phyloP scores from a whole-genome alignment of 2,797 vertebrate species.

The Darevskia nairensis region DNA sequence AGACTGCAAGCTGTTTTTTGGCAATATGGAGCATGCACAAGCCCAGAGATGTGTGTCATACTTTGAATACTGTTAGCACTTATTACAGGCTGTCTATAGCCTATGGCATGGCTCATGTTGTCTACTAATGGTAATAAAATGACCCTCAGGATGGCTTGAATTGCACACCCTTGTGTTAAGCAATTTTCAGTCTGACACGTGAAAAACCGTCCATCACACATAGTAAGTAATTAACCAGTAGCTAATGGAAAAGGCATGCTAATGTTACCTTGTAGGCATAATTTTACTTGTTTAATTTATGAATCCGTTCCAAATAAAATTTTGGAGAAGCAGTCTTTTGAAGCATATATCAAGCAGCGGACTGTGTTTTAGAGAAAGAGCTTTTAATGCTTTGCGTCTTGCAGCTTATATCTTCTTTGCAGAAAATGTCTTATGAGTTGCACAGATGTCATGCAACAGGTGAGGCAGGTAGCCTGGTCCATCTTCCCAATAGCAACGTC shows the following conservation, averaged over 20 bases:
- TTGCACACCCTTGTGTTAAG: neutral
- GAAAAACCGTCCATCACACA: conserved; percentile 12
- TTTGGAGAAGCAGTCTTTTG: conserved; percentile 52
- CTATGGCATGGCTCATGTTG: neutral
- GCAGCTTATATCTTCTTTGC: conserved; percentile 37
- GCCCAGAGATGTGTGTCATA: neutral
- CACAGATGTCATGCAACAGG: conserved; percentile 69
- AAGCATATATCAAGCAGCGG: conserved; percentile 63
- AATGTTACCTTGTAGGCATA: conserved; percentile 50
- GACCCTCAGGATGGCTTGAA: neutral
- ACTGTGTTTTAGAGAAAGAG: conserved; percentile 40
- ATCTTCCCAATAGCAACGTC: conserved; percentile 52
- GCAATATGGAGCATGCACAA: neutral
- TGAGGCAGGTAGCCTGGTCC: conserved; percentile 63
- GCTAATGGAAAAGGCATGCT: conserved; percentile 46
- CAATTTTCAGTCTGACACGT: conserved; percentile 7
- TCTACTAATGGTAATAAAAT: neutral
- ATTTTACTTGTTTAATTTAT: conserved; percentile 41
- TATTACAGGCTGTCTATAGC: neutral
- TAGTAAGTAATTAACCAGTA: conserved; percentile 13
- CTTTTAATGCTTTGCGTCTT: conserved; percentile 58
- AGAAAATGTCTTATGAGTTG: conserved; percentile 60
- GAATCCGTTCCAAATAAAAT: conserved; percentile 59
- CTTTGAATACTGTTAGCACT: neutral
- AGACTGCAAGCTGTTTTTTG: neutral